Percentiles rank a stretch among this genome's conserved stretches.
These are phyloP conservation scores for Indri indri DNA, from an alignment of 2,113 vertebrate species.

Conservation along the genomic window DNA sequence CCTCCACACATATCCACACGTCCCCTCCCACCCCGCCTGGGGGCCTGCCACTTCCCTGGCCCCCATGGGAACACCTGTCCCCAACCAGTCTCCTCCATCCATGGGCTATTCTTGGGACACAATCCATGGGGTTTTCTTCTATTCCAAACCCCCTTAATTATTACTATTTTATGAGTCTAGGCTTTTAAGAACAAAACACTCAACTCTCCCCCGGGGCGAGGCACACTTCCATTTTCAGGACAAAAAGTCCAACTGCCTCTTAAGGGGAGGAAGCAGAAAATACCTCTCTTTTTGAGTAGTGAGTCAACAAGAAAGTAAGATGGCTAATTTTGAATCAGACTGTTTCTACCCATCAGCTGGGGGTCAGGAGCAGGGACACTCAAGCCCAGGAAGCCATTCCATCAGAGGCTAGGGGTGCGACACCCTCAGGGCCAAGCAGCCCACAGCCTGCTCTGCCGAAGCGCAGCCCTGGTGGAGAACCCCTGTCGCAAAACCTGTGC, in stretches of 20 bases:
- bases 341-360: neutral
- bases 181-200: constrained; percentile 34
- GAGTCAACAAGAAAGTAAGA: neutral
- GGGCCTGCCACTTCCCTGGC: neutral
- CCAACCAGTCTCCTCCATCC: neutral
- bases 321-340: neutral
- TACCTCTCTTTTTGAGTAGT: neutral
- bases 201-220: neutral
- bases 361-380: neutral
- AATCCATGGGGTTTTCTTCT: neutral
- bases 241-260: neutral
- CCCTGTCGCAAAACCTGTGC: neutral
- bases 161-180: constrained; percentile 38
- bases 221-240: constrained; percentile 1
- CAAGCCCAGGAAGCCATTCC: neutral
- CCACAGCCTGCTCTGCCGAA: neutral
- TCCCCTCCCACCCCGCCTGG: neutral
- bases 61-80: neutral
- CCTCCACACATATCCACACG: neutral
- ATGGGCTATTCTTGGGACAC: neutral
- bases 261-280: neutral
- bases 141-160: neutral
- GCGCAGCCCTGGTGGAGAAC: neutral
- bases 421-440: neutral
- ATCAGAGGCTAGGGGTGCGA: too few relatives aligned